Conservation (phyloP, 1,140 invertebrate species). For the Frieseomelitta varia region DNA sequence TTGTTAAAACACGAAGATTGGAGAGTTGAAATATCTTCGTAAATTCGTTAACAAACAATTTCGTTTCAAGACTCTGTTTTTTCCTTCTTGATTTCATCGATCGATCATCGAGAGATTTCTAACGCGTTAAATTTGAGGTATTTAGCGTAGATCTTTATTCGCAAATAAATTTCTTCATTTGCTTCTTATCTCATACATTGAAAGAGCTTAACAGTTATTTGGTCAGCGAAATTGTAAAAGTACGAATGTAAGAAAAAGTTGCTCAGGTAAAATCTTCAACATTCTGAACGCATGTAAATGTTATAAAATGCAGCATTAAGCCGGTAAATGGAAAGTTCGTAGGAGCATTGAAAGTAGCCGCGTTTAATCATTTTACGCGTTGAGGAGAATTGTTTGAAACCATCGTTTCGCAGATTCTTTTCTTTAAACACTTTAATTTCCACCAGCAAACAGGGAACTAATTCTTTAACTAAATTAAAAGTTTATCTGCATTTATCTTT, state of each 20-base stretch:
- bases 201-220: background rate
- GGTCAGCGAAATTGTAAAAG: background rate
- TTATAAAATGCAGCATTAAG: slow-evolving; percentile 6
- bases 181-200: too few species aligned
- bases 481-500: background rate
- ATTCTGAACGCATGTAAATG: slow-evolving; percentile 6
- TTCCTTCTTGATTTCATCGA: background rate
- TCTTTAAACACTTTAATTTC: background rate
- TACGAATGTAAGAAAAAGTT: background rate
- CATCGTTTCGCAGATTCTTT: background rate
- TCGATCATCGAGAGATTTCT: background rate
- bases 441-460: background rate
- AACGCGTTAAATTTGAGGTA: too few species aligned
- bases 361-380: background rate
- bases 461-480: too few species aligned
- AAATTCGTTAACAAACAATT: background rate
- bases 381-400: slow-evolving; percentile 3
- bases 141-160: background rate
- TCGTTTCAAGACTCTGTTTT: background rate
- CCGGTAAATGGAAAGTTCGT: slow-evolving; percentile 2
- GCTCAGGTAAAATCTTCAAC: background rate
- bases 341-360: background rate
- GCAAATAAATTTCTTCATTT: too few species aligned
- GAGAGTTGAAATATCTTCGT: background rate
- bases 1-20: background rate